Percentiles rank a stretch among this genome's conserved stretches.
Evolutionary conservation across 92 coral and sea anemone species (phyloP).

Genomic region (Anthopleura xanthogrammica): DNA sequence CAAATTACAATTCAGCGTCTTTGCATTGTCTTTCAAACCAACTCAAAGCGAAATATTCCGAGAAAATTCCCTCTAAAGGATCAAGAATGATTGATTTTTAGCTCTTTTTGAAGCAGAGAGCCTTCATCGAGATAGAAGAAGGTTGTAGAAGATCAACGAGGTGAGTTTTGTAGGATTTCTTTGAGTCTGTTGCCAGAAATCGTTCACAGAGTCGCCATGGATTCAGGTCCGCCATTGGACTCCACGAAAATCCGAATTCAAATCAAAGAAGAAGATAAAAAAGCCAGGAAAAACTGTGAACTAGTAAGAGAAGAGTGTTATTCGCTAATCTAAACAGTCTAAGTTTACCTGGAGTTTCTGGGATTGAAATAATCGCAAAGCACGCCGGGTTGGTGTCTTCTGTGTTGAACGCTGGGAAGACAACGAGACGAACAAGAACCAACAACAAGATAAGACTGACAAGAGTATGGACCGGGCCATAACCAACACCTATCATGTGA

Average conservation of each 20-base stretch:
- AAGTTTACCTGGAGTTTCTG: slow-evolving; percentile 75
- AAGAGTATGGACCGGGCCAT: not conserved
- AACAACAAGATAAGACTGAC: slow-evolving; percentile 3
- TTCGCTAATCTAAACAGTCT: slow-evolving; percentile 15
- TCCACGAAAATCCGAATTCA: not conserved
- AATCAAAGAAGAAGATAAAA: not conserved
- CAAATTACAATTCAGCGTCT: slow-evolving; percentile 16
- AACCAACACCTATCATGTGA: slow-evolving; percentile 24
- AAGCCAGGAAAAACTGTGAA: not conserved
- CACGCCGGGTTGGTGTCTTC: slow-evolving; percentile 93
- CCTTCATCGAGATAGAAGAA: not conserved
- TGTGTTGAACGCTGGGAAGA: slow-evolving; percentile 99
- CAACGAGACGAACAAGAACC: slow-evolving; percentile 47
- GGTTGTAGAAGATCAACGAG: not conserved
- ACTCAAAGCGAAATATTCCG: slow-evolving; percentile 8
- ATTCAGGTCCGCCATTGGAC: not conserved
- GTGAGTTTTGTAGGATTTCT: not conserved
- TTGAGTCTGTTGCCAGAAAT: not conserved
- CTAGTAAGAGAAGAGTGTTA: not conserved
- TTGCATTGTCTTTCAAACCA: slow-evolving; percentile 1
- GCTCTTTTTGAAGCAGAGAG: not conserved
- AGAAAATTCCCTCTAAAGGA: not conserved
- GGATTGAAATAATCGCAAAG: slow-evolving; percentile 94
- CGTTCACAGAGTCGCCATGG: not conserved
- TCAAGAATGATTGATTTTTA: not conserved